phyloP scores from a whole-genome alignment of 30 jellyfish, hydroid and myxozoan species.

The Hydra vulgaris region DNA sequence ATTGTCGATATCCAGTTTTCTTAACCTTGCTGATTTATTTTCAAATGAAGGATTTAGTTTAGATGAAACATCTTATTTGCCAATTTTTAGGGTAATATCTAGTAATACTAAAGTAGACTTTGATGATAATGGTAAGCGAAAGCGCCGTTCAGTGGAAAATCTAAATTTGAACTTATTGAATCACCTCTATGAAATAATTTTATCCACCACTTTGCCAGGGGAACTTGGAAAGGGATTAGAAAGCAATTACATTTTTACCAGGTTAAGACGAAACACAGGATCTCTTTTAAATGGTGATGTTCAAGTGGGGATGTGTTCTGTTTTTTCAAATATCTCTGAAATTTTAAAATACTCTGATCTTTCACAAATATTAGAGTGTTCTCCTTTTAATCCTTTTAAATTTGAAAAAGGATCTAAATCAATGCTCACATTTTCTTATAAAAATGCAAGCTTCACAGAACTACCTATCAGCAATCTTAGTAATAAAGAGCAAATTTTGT shows the following conservation, averaged over 20 bases:
- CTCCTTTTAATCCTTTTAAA: neutral
- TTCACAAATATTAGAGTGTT: conserved; percentile 9
- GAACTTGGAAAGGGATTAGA: neutral
- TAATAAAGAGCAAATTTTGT: neutral
- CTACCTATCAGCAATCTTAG: conserved; percentile 3
- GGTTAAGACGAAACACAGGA: conserved; percentile 10
- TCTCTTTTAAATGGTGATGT: neutral
- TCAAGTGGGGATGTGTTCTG: conserved; percentile 12
- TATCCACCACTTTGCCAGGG: conserved; percentile 16
- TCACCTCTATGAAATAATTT: conserved; percentile 11
- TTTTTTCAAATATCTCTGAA: neutral
- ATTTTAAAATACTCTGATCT: neutral
- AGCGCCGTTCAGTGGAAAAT: neutral
- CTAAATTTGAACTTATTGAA: neutral
- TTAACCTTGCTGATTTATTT: conserved; percentile 11
- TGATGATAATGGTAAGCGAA: neutral
- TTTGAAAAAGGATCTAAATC: neutral
- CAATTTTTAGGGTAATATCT: neutral
- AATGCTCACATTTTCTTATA: neutral
- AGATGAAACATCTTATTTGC: neutral
- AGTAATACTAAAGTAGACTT: conserved; percentile 5
- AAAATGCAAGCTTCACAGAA: neutral
- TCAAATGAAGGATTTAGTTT: conserved; percentile 5
- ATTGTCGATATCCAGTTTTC: neutral
- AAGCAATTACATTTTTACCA: conserved; percentile 1